These are phyloP conservation scores for Amblyopsis hoosieri DNA, from an alignment of 2,797 vertebrate genomes.

Conservation along the genomic window DNA sequence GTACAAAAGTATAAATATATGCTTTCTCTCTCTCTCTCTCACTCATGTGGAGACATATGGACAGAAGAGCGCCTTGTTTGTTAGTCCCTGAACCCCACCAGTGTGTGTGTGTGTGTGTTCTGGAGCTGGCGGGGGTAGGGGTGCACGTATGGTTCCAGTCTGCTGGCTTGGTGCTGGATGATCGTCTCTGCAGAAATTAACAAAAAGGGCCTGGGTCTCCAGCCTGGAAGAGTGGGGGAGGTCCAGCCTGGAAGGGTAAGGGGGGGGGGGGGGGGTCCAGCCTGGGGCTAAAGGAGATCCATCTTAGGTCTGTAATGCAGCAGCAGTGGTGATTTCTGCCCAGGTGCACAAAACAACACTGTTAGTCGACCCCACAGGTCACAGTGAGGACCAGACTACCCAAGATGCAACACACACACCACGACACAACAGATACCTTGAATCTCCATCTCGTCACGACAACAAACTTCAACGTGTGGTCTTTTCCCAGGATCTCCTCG, in stretches of 20 bases:
- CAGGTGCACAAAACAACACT: slow-evolving; percentile 31
- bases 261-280: slow-evolving; percentile 6
- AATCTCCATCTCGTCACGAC: slow-evolving; percentile 99
- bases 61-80: slow-evolving; percentile 63
- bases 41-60: slow-evolving; percentile 81
- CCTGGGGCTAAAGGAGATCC: slow-evolving; percentile 94
- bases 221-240: too few relatives aligned
- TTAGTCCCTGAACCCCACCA: slow-evolving; percentile 70
- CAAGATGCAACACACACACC: too few relatives aligned
- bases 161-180: slow-evolving; percentile 81
- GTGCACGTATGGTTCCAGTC: slow-evolving; percentile 46
- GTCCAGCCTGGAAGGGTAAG: too few relatives aligned
- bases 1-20: slow-evolving; percentile 98
- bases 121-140: slow-evolving; percentile 67
- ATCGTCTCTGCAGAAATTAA: slow-evolving; percentile 91
- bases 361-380: slow-evolving; percentile 10
- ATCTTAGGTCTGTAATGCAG: slow-evolving; percentile 99
- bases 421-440: slow-evolving; percentile 82
- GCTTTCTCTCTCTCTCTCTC: slow-evolving; percentile 78
- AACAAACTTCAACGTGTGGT: slow-evolving; percentile 99
- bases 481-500: slow-evolving; percentile 98
- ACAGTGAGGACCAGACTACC: too few relatives aligned
- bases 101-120: slow-evolving; percentile 75
- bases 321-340: slow-evolving; percentile 97
- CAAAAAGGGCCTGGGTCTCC: slow-evolving; percentile 23